phyloP scores from a whole-genome alignment of 2,797 vertebrate genomes.

The Morelia viridis region DNA sequence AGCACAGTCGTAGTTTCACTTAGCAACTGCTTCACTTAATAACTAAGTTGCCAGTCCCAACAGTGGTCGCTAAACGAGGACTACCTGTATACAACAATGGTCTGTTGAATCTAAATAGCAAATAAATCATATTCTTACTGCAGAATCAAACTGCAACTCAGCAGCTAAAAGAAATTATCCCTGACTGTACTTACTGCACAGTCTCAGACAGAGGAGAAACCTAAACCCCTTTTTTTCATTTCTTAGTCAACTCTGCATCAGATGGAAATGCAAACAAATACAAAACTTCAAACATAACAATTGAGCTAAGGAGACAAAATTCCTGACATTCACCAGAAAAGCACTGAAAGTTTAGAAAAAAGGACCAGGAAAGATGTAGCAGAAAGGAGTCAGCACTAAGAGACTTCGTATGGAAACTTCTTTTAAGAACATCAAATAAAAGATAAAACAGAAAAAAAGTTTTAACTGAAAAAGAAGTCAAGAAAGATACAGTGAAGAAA shows the following conservation, averaged over 20 bases:
- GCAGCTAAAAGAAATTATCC: not conserved
- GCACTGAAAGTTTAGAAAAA: constrained; percentile 71
- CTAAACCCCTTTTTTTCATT: not conserved
- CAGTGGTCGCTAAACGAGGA: too few relatives aligned
- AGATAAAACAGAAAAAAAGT: constrained; percentile 63
- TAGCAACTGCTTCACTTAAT: too few relatives aligned
- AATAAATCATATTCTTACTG: not conserved
- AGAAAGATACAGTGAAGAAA: constrained; percentile 23
- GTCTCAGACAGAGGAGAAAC: not conserved
- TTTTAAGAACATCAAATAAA: constrained; percentile 56
- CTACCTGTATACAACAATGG: not conserved
- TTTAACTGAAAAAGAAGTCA: constrained; percentile 48
- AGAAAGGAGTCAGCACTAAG: constrained; percentile 70
- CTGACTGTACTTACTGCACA: not conserved
- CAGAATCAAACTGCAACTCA: not conserved
- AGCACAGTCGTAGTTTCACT: too few relatives aligned
- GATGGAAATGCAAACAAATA: constrained; percentile 8
- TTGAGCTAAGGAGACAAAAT: constrained; percentile 64
- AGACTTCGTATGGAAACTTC: constrained; percentile 68
- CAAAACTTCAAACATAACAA: constrained; percentile 38
- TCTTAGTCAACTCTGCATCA: not conserved
- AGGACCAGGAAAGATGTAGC: constrained; percentile 67
- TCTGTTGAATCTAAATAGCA: not conserved
- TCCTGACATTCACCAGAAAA: constrained; percentile 71
- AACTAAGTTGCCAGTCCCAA: too few relatives aligned